phyloP scores from a whole-genome alignment of 2,888 invertebrate species.

The Papilio protenor region DNA sequence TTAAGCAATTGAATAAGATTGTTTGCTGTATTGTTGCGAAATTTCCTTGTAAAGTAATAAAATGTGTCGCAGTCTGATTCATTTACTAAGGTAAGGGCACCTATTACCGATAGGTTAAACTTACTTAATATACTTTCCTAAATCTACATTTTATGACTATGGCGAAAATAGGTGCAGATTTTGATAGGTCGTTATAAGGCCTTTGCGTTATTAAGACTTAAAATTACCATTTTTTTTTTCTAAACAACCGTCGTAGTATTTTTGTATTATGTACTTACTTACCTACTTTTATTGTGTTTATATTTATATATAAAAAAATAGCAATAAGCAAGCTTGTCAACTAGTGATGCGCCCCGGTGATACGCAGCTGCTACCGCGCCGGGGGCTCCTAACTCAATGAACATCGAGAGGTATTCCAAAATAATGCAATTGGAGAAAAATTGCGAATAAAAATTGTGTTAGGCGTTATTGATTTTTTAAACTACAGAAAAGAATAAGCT shows the following conservation, averaged over 20 bases:
- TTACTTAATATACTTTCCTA: no score
- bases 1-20: no score
- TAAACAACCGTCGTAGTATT: not conserved
- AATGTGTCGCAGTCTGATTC: no score
- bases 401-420: constrained; percentile 51
- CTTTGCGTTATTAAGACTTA: no score
- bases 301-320: not conserved
- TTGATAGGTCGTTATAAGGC: no score
- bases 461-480: not conserved
- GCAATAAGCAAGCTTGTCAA: not conserved
- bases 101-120: no score
- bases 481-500: no score
- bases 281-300: not conserved
- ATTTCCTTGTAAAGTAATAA: no score
- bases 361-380: constrained; percentile 48
- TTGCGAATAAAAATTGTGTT: constrained; percentile 40
- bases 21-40: no score
- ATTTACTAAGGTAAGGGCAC: no score
- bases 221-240: not conserved
- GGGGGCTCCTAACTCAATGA: constrained; percentile 43
- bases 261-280: not conserved
- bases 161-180: no score
- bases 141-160: no score
- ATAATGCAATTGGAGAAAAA: constrained; percentile 56
- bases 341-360: constrained; percentile 40